Conservation (phyloP, 2,113 vertebrate species). For the Lota lota region DNA sequence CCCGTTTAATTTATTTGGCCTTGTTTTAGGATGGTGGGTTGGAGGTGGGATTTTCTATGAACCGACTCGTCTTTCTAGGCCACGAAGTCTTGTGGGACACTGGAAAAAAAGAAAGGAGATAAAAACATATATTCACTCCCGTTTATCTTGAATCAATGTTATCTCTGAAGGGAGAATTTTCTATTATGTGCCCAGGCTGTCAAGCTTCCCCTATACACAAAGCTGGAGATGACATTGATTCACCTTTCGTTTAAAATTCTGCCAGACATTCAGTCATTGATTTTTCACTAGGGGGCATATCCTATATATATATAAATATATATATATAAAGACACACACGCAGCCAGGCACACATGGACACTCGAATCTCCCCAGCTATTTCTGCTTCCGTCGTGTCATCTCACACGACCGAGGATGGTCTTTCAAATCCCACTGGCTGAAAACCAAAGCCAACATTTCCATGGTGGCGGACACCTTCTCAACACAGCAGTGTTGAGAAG, state of each 20-base stretch:
- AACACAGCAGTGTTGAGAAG: no score
- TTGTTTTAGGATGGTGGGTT: neutral
- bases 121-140: neutral
- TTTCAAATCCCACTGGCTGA: no score
- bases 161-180: constrained; percentile 44
- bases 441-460: no score
- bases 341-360: no score
- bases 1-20: no score
- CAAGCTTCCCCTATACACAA: constrained; percentile 52
- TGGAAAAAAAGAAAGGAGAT: no score
- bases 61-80: no score
- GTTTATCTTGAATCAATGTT: constrained; percentile 61
- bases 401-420: no score
- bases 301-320: constrained; percentile 47
- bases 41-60: neutral
- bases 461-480: no score
- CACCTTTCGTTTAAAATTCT: constrained; percentile 65
- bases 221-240: constrained; percentile 67
- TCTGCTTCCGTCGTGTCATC: no score
- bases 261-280: constrained; percentile 56
- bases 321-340: neutral
- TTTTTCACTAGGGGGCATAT: constrained; percentile 56
- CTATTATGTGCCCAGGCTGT: constrained; percentile 50
- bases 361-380: no score
- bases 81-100: no score